Evolutionary conservation across 2,888 invertebrate species (phyloP).

Genomic region (Oxytorus armatus): DNA sequence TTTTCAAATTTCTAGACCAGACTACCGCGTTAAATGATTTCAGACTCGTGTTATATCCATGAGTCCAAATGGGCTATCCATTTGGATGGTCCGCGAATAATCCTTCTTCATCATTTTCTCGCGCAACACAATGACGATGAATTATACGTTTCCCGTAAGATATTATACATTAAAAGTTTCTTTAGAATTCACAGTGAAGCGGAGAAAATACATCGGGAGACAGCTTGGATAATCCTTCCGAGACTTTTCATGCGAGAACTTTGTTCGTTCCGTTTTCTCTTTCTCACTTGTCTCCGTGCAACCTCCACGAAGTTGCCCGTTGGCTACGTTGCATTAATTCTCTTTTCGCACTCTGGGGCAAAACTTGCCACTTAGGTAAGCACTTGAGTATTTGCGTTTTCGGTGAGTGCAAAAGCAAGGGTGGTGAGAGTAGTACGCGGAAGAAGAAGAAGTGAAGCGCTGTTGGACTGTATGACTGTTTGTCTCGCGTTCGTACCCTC

Average conservation of each 20-base stretch:
- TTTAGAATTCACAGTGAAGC: neutral
- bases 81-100: neutral
- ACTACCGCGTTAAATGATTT: no score
- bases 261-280: conserved; percentile 39
- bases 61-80: no score
- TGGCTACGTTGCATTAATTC: conserved; percentile 55
- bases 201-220: conserved; percentile 12
- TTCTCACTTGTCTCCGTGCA: conserved; percentile 34
- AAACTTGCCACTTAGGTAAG: conserved; percentile 69
- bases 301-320: neutral
- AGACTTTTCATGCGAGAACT: conserved; percentile 55
- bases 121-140: no score
- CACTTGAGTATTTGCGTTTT: conserved; percentile 68
- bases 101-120: neutral
- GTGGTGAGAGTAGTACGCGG: neutral
- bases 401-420: conserved; percentile 40
- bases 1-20: no score
- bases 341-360: conserved; percentile 45
- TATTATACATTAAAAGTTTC: neutral
- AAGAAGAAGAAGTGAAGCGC: conserved; percentile 31
- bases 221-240: conserved; percentile 48
- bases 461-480: conserved; percentile 1
- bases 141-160: neutral
- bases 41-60: no score
- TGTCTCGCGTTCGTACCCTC: no score